Base-by-base conservation (phyloP, 2,888 invertebrate genomes). In the Heliconius ethilla region DNA sequence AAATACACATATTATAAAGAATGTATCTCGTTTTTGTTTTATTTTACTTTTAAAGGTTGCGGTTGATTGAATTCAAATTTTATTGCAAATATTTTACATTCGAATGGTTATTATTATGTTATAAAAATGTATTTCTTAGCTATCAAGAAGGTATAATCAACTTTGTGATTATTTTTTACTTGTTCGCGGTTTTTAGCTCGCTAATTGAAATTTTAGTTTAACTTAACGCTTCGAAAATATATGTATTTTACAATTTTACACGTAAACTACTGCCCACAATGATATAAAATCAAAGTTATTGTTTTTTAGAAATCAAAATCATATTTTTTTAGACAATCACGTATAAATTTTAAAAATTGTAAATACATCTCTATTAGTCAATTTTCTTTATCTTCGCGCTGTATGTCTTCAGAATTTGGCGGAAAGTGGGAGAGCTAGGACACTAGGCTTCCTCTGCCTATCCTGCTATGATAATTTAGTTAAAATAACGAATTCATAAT, bases 1-100 rank as follows among this genome's bases (percentile, higher is more conserved):
- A 78, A 75, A 75, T 79, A 80, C 69, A 69, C 25, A 25, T 69
- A 82, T 75, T 80, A 84, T 88, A 87, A 86, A 51, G 9, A 22
- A 45, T 87, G 81, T 86, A 84, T 6, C 84, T 84, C 82, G 78
- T 74, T 69, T 67, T 78, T 59, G 73, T 78, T 78, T 78, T 78
- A 73, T 77, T 81, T 78, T 62, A 67, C 59, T 51, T 25, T 75
- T 74, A 65, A 45, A 40, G 62, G 37, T 74, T 63, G 45, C n/a
- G 18, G 25, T 74, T 65, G 62, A 63, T 74, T 65, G 63, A 63
- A 63, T 65, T 65, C 27, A n/a, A 63, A 40, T 65, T 45, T 74
- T 63, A 74, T 74, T 74, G 62, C 63, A 27, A 27, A 10, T 25
- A 40, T 59, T 63, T 74, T 37, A 40, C 27, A 74, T 40, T 40